Conservation (phyloP, 2,797 vertebrate species). For the Holocentrus rufus region DNA sequence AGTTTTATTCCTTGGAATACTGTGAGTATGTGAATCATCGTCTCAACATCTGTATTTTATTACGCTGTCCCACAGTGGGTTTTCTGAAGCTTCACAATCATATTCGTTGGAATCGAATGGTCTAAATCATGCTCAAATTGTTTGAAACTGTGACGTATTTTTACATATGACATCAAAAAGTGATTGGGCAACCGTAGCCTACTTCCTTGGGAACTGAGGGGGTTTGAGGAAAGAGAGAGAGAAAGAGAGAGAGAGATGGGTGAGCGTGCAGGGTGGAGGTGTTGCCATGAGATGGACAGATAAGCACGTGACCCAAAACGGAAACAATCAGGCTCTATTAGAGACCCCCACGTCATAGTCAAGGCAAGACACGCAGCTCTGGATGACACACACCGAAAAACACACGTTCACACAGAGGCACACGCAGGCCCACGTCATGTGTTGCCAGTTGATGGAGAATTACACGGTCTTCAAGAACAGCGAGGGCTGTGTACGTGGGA, state of each 20-base stretch:
- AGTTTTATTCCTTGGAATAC: neutral
- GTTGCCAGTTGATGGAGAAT: conserved; percentile 14
- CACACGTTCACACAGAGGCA: conserved; percentile 61
- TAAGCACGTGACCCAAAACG: conserved; percentile 77
- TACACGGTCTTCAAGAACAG: conserved; percentile 7
- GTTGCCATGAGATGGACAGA: conserved; percentile 68
- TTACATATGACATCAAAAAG: neutral
- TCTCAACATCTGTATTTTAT: conserved; percentile 64
- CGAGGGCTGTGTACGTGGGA: neutral
- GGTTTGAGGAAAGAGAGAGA: neutral
- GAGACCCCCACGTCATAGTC: conserved; percentile 75
- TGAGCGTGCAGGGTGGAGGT: conserved; percentile 70
- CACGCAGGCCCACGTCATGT: conserved; percentile 20
- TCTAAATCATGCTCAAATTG: neutral
- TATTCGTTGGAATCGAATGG: neutral
- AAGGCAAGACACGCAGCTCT: conserved; percentile 52
- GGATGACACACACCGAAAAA: conserved; percentile 59
- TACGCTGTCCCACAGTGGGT: neutral
- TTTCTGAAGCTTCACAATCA: conserved; percentile 44
- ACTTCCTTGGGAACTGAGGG: conserved; percentile 23
- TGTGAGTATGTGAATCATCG: neutral
- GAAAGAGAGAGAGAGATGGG: conserved; percentile 25
- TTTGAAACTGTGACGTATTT: conserved; percentile 20
- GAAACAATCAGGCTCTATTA: conserved; percentile 78
- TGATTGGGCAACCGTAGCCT: neutral